These are phyloP conservation scores for Scytalopus superciliaris DNA, from an alignment of 2,113 vertebrate genomes.

Conservation along the genomic window DNA sequence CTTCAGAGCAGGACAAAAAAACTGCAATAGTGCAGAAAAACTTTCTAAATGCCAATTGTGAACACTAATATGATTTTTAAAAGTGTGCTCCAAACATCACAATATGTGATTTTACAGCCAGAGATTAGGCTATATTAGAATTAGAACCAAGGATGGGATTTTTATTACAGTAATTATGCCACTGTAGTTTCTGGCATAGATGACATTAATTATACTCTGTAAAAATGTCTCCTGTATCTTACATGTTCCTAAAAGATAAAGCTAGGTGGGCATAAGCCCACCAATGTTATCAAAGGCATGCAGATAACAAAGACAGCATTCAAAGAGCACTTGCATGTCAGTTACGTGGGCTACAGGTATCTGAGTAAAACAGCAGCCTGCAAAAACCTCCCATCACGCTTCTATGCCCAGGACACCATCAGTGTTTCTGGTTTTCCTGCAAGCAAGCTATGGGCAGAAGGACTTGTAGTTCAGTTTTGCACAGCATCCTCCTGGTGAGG, in stretches of 20 bases:
- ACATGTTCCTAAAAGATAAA: neutral
- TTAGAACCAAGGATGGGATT: neutral
- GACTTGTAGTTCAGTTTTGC: neutral
- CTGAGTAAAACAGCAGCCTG: neutral
- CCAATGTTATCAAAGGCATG: neutral
- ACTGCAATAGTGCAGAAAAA: neutral
- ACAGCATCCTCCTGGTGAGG: neutral
- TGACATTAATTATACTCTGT: slow-evolving; percentile 15
- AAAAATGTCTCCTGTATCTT: neutral
- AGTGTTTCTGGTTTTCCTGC: neutral
- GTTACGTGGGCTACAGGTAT: neutral
- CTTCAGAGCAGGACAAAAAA: neutral
- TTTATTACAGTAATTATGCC: slow-evolving; percentile 33
- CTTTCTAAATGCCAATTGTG: neutral
- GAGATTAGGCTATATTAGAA: neutral
- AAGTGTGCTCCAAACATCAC: neutral
- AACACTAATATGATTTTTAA: neutral
- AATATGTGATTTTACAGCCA: neutral
- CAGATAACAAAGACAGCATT: neutral
- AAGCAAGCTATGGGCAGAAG: neutral
- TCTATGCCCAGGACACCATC: too few relatives aligned
- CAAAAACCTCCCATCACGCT: neutral
- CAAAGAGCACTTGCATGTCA: neutral
- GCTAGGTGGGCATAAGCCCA: neutral
- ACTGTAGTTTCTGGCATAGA: neutral